Conservation (phyloP, 2,888 invertebrate species). For the Lucinisca nassula region DNA sequence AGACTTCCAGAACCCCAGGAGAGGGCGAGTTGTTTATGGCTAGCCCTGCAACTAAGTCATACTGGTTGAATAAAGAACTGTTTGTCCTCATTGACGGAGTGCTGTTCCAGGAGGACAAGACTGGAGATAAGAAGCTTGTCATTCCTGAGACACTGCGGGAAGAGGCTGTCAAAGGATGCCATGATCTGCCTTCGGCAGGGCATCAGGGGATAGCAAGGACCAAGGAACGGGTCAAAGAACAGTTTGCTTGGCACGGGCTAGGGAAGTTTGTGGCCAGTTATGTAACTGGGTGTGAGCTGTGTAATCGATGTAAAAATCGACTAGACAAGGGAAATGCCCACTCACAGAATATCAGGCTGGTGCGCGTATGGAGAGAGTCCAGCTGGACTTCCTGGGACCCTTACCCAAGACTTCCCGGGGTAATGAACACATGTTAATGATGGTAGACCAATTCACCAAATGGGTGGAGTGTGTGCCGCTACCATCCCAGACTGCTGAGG, state of each 20-base stretch:
- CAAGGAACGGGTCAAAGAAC: neutral
- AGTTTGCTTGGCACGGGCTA: slow-evolving; percentile 42
- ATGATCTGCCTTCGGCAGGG: slow-evolving; percentile 42
- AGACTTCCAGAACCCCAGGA: neutral
- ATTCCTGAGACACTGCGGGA: slow-evolving; percentile 20
- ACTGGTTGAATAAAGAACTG: slow-evolving; percentile 12
- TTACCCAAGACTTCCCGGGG: slow-evolving; percentile 1
- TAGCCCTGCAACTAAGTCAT: slow-evolving; percentile 12
- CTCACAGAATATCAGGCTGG: slow-evolving; percentile 25
- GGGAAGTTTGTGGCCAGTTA: neutral
- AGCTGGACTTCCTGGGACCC: slow-evolving; percentile 20
- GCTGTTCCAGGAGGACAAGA: neutral
- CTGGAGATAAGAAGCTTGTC: neutral
- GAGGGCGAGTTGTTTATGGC: neutral
- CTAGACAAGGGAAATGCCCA: neutral
- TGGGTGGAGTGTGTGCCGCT: slow-evolving; percentile 16
- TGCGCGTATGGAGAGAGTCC: slow-evolving; percentile 30
- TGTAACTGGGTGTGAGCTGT: slow-evolving; percentile 10
- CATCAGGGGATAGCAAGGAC: slow-evolving; percentile 52
- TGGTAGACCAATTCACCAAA: slow-evolving; percentile 35
- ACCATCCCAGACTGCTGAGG: slow-evolving; percentile 16
- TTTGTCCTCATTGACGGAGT: neutral
- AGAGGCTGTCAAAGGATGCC: neutral
- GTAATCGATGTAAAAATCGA: slow-evolving; percentile 19
- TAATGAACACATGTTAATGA: slow-evolving; percentile 40